Percentiles rank a stretch among this genome's conserved stretches.
Evolutionary conservation across 2,113 vertebrate genomes (phyloP).

Genomic region (Bufo bufo): DNA sequence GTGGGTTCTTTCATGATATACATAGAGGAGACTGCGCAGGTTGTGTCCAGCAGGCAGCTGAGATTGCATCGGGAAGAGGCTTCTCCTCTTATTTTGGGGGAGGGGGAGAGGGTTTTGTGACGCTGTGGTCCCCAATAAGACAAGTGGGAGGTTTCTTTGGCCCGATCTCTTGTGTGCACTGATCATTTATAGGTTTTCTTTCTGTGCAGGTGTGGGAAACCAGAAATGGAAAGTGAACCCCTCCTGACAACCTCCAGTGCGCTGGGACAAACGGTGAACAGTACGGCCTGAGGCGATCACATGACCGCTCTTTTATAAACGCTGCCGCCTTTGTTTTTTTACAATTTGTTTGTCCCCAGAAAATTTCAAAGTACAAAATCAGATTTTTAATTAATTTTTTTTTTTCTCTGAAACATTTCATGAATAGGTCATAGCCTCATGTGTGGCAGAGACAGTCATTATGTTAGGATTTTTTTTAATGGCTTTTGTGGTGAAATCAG

Average conservation of each 20-base stretch:
- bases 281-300: conserved; percentile 80
- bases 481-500: conserved; percentile 47
- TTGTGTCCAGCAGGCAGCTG: too few species aligned
- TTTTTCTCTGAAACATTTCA: conserved; percentile 71
- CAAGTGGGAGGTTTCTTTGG: not conserved
- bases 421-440: conserved; percentile 81
- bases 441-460: conserved; percentile 63
- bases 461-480: conserved; percentile 62
- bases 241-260: conserved; percentile 85
- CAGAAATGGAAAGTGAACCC: conserved; percentile 82
- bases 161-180: not conserved
- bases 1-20: not conserved
- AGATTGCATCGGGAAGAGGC: too few species aligned
- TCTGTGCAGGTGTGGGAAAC: conserved; percentile 79
- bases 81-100: too few species aligned
- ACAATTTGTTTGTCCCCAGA: not conserved
- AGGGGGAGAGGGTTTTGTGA: too few species aligned
- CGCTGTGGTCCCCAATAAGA: not conserved
- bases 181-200: not conserved
- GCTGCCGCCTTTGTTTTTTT: not conserved
- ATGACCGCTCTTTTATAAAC: conserved; percentile 73
- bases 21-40: not conserved
- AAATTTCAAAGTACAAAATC: conserved; percentile 4
- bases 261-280: conserved; percentile 90
- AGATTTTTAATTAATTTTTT: conserved; percentile 74